Evolutionary conservation across 2,113 vertebrate genomes (phyloP).

Genomic region (Dissostichus mawsoni): DNA sequence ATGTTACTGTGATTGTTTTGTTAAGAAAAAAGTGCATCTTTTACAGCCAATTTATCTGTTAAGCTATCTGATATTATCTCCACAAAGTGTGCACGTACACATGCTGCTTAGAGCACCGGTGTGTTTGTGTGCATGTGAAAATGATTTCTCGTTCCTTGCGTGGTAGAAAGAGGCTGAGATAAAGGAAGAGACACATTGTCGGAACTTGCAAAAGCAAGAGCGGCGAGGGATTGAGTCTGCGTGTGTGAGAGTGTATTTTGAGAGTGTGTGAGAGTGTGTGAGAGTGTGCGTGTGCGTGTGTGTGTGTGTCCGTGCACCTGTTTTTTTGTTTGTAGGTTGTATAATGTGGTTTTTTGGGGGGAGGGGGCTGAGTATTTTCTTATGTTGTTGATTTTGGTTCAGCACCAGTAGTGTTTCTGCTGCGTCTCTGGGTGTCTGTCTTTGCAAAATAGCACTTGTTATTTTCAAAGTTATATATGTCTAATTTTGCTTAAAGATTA

Average conservation of each 20-base stretch:
- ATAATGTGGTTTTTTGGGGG: constrained; percentile 49
- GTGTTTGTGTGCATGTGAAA: constrained; percentile 72
- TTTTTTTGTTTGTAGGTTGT: constrained; percentile 73
- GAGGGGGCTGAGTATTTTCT: constrained; percentile 64
- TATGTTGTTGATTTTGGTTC: constrained; percentile 80
- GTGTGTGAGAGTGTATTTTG: constrained; percentile 11
- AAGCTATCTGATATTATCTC: constrained; percentile 80
- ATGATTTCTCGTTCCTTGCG: constrained; percentile 51
- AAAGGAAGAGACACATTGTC: constrained; percentile 56
- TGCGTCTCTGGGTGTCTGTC: constrained; percentile 84
- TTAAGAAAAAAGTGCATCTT: constrained; percentile 87
- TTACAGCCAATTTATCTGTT: constrained; percentile 84
- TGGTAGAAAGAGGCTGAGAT: constrained; percentile 43
- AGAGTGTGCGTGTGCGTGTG: constrained; percentile 29
- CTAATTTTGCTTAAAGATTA: constrained; percentile 89
- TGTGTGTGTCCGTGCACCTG: constrained; percentile 56
- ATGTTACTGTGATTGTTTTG: constrained; percentile 86
- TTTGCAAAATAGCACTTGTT: constrained; percentile 87
- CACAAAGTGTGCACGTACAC: constrained; percentile 79
- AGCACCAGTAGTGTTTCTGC: constrained; percentile 83
- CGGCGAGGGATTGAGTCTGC: constrained; percentile 26
- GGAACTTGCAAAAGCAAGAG: constrained; percentile 55
- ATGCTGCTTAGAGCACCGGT: constrained; percentile 74
- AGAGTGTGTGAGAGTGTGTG: constrained; percentile 7
- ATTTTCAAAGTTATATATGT: constrained; percentile 86